Base-by-base conservation (phyloP, 2,888 invertebrate species). In the Rotaria magnacalcarata region DNA sequence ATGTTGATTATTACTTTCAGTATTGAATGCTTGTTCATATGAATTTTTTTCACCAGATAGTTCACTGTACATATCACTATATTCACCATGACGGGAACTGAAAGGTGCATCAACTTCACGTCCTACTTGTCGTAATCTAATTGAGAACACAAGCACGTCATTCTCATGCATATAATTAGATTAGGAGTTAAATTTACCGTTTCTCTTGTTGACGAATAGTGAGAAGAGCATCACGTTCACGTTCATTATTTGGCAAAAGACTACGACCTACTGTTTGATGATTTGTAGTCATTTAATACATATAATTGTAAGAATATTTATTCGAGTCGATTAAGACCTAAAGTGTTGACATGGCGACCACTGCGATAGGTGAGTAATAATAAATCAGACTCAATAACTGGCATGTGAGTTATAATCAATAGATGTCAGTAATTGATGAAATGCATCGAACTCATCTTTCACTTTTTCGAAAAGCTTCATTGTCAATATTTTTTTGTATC, bases 331-430 rank as follows among this genome's bases (percentile, higher is more conserved):
- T n/a, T 67, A 2, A 67, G 67, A 27, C 34, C 67, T 34, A 16
- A 67, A 67, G 11, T 67, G 67, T 67, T 67, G 67, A 67, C 67
- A 67, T 67, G 67, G 16, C 34, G 34, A 67, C 67, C 67, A 67
- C 67, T 67, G 67, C 3, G 10, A 67, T 67, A 24, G 27, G 34
- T 67, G 67, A 67, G 14, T 27, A 60, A 27, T n/a, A 60, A 27
- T 67, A 11, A 16, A 67, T 27, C 14, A 11, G 34, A 67, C 27
- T 10, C 16, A 67, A n/a, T 58, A n/a, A 58, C 8, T 54, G 54
- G 5, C 21, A 21, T 21, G 54, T 5, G 21, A 21, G 8, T 50
- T 54, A 7, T n/a, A 0, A n/a, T 67, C 67, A 67, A 34, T 10
- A 67, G 67, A 67, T 67, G 67, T 67, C 67, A 34, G 67, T 67